Evolutionary conservation across 2,797 vertebrate species (phyloP).

Genomic region (Lepilemur septentrionalis): DNA sequence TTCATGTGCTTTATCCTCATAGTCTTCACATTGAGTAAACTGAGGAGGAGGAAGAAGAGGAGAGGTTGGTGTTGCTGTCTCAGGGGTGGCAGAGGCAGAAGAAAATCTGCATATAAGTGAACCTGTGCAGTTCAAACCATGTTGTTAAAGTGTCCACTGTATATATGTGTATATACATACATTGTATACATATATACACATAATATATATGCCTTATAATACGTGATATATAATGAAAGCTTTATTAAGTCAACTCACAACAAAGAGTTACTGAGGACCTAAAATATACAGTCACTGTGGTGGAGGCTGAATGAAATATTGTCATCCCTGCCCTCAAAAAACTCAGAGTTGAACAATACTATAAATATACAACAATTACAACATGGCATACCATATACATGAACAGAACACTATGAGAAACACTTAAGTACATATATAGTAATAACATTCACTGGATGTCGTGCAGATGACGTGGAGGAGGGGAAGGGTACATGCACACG

Average conservation of each 20-base stretch:
- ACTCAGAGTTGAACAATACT: neutral
- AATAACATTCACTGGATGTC: too few relatives aligned
- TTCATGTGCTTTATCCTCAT: neutral
- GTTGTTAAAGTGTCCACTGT: neutral
- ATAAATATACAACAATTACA: neutral
- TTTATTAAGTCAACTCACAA: neutral
- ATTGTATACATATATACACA: neutral
- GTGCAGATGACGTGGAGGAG: too few relatives aligned
- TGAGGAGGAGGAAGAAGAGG: neutral
- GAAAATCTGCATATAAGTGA: neutral
- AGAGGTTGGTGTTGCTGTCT: neutral
- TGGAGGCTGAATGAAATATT: neutral
- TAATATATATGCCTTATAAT: neutral
- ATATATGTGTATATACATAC: neutral
- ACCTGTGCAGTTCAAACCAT: neutral
- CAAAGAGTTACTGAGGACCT: neutral
- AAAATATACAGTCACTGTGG: neutral
- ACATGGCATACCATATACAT: conserved; percentile 17
- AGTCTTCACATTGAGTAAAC: neutral
- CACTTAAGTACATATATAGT: too few relatives aligned
- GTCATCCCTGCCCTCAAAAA: neutral
- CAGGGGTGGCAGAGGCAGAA: neutral
- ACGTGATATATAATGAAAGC: neutral
- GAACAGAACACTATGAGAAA: neutral
- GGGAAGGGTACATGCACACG: too few relatives aligned